phyloP scores from a whole-genome alignment of 2,113 vertebrate genomes.

The Gallinago jamesoni region DNA sequence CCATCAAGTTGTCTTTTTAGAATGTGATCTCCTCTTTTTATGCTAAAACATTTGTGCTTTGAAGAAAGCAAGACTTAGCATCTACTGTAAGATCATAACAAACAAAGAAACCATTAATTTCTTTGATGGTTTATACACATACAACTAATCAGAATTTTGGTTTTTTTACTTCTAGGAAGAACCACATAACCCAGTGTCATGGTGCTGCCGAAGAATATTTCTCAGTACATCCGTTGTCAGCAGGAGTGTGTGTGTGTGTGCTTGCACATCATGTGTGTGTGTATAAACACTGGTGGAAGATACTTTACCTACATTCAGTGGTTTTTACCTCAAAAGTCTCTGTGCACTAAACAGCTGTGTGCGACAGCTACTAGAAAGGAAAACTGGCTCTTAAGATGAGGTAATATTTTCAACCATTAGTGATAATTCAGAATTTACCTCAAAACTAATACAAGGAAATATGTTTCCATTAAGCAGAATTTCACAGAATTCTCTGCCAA shows the following conservation, averaged over 20 bases:
- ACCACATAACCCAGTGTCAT: slow-evolving; percentile 65
- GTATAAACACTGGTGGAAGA: slow-evolving; percentile 33
- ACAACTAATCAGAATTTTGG: slow-evolving; percentile 52
- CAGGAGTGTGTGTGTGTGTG: not conserved
- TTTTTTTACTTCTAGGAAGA: slow-evolving; percentile 76
- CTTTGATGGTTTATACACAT: slow-evolving; percentile 42
- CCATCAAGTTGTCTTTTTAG: not conserved
- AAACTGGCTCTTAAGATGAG: slow-evolving; percentile 14
- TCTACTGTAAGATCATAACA: not conserved
- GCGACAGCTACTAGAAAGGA: slow-evolving; percentile 40
- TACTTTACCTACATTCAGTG: slow-evolving; percentile 18
- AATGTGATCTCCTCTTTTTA: not conserved
- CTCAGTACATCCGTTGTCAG: slow-evolving; percentile 77
- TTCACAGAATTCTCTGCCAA: slow-evolving; percentile 67
- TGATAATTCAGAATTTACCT: slow-evolving; percentile 30
- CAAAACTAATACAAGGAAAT: slow-evolving; percentile 68
- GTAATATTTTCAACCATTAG: slow-evolving; percentile 4
- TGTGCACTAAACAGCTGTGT: not conserved
- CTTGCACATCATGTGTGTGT: not conserved
- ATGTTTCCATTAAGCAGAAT: slow-evolving; percentile 50
- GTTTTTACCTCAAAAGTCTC: slow-evolving; percentile 18
- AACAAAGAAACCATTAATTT: slow-evolving; percentile 40
- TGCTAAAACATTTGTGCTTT: not conserved
- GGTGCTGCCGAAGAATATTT: slow-evolving; percentile 50
- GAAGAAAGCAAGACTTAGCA: slow-evolving; percentile 9